phyloP scores from a whole-genome alignment of 2,888 invertebrate species.

The Dioctria rufipes region DNA sequence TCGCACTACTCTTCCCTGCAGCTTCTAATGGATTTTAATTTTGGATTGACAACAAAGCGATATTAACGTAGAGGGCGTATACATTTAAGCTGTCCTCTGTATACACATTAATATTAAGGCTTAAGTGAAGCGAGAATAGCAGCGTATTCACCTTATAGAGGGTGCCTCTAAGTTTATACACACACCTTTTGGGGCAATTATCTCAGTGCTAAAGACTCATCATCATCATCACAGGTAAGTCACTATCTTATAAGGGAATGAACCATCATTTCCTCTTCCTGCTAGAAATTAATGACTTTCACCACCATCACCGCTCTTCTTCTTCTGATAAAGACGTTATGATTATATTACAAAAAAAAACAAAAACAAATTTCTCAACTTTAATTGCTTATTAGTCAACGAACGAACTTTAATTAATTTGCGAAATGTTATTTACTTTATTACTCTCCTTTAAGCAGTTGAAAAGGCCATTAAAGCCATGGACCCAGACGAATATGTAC shows the following conservation, averaged over 20 bases:
- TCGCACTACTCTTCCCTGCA: not conserved
- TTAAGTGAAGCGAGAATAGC: not conserved
- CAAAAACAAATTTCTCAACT: not conserved
- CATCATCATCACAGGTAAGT: not conserved
- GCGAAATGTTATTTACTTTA: not conserved
- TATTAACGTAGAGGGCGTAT: not conserved
- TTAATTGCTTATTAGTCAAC: slow-evolving; percentile 30
- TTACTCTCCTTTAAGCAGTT: too few relatives aligned
- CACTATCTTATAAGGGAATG: not conserved
- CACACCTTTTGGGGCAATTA: not conserved
- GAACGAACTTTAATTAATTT: slow-evolving; percentile 31
- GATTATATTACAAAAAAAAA: slow-evolving; percentile 12
- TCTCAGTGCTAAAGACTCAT: too few relatives aligned
- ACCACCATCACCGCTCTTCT: not conserved
- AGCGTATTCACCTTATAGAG: not conserved
- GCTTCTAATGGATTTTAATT: slow-evolving; percentile 24
- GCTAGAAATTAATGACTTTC: not conserved
- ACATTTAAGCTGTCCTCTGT: not conserved
- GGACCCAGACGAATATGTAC: too few relatives aligned
- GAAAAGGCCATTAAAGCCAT: too few relatives aligned
- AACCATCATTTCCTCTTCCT: slow-evolving; percentile 3
- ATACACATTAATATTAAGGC: not conserved
- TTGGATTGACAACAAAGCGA: slow-evolving; percentile 21
- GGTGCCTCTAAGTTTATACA: not conserved
- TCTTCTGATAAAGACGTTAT: not conserved